Base-by-base conservation (phyloP, 2,888 invertebrate species). In the Amiota minor region DNA sequence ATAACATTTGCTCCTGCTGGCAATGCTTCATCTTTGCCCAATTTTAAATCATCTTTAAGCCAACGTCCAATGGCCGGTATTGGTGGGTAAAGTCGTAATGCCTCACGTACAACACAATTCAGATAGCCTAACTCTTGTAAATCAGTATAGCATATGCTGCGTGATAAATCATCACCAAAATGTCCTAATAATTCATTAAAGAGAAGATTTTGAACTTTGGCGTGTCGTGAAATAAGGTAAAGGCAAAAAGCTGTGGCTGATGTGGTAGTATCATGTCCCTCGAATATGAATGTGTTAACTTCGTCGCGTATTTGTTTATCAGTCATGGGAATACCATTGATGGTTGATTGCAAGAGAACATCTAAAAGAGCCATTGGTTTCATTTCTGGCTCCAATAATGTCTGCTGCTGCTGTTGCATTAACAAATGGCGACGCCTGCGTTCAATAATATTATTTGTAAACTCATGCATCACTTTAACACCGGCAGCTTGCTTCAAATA, bases 221-320 rank as follows among this genome's bases (percentile, higher is more conserved):
- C 75, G 78, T 90, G 83, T 1, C 86, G 79, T 0, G 89, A 88
- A 45, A 90, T 75, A 16, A 85, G 77, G 61, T 87, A 88, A 1
- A 90, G 74, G 9, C 86, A 83, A 65, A 89, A 90, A 9, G 87
- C 85, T 9, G 83, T 87, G 3, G 87, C 89, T 6, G 89, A 87
- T 3, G 88, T 88, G 50, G 89, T 89, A 1, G 90, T 90, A 49
- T 90, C 89, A 70, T 89, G 89, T 1, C 90, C 89, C 70, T 92
- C 94, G 87, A 94, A 94, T 92, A 94, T 93, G 80, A 94, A 94
- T 0, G 94, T 94, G 79, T 93, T 93, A 0, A 94, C 93, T 90
- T 94, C 93, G 83, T 94, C 93, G 65, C 93, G 90, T 20, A 94
- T 91, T 72, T 92, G 91, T 16, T 91, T 88, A 73, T 92, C 91